phyloP scores from a whole-genome alignment of 2,797 vertebrate genomes.

The Enteromius fasciolatus region DNA sequence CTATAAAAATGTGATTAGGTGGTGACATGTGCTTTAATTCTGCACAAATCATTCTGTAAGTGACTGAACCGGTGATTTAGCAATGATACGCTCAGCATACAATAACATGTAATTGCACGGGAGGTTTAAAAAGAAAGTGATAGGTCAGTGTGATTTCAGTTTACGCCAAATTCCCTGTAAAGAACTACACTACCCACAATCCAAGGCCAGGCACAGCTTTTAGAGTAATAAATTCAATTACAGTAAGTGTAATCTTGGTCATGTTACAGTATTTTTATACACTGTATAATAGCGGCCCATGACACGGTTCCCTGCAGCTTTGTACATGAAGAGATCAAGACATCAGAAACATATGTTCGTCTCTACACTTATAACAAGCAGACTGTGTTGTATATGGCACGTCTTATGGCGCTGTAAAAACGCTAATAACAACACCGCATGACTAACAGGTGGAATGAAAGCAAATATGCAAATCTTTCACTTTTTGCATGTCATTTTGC shows the following conservation, averaged over 20 bases:
- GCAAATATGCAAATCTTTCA: constrained; percentile 74
- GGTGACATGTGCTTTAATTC: too few relatives aligned
- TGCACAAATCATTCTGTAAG: too few relatives aligned
- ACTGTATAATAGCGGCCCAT: neutral
- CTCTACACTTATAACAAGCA: neutral
- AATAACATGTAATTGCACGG: too few relatives aligned
- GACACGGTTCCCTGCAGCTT: neutral
- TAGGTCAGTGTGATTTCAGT: neutral
- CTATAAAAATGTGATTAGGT: too few relatives aligned
- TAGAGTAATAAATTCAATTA: neutral
- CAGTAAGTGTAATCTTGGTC: neutral
- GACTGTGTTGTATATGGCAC: neutral
- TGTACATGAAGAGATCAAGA: neutral
- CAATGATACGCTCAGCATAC: too few relatives aligned
- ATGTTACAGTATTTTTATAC: neutral
- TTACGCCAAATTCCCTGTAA: neutral
- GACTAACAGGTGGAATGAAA: constrained; percentile 54
- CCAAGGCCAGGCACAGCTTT: neutral
- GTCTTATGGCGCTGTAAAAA: neutral
- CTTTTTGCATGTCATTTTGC: constrained; percentile 81
- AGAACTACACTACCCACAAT: neutral
- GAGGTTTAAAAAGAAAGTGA: neutral
- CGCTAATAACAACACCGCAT: constrained; percentile 33
- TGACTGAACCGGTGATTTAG: too few relatives aligned
- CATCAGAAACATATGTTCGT: neutral